phyloP scores from a whole-genome alignment of 2,797 vertebrate species.

The Lutjanus campechanus region DNA sequence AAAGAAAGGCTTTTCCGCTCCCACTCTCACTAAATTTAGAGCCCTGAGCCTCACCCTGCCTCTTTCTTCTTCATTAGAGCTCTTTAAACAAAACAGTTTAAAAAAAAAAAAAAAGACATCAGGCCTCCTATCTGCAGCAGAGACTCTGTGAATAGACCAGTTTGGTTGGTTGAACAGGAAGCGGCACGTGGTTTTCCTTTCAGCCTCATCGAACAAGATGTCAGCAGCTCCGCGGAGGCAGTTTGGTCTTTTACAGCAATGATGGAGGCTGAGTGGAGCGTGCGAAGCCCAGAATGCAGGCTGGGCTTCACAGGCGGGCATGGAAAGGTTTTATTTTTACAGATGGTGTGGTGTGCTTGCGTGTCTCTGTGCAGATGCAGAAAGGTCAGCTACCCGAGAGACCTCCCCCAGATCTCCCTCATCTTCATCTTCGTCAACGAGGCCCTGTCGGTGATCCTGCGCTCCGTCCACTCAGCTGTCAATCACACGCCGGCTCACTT shows the following conservation, averaged over 20 bases:
- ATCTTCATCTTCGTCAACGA: conserved; percentile 99
- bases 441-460: conserved; percentile 96
- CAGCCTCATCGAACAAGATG: conserved; percentile 38
- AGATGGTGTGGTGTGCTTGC: conserved; percentile 17
- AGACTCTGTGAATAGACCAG: conserved; percentile 1
- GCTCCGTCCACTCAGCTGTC: conserved; percentile 95
- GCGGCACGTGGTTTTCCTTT: conserved; percentile 20
- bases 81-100: conserved; percentile 44
- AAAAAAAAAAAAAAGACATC: conserved; percentile 29
- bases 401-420: conserved; percentile 96
- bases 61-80: conserved; percentile 55
- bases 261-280: conserved; percentile 7
- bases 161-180: conserved; percentile 36
- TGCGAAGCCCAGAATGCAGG: conserved; percentile 1
- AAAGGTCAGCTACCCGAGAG: conserved; percentile 90
- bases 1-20: conserved; percentile 16
- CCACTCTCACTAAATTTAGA: conserved; percentile 15
- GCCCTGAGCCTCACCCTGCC: conserved; percentile 23
- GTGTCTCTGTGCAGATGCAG: conserved; percentile 88
- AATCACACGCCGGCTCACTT: conserved; percentile 96
- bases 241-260: conserved; percentile 9
- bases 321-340: not conserved
- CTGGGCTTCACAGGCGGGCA: not conserved
- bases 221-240: conserved; percentile 40
- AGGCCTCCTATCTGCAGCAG: conserved; percentile 43